Evolutionary conservation across 2,113 vertebrate species (phyloP), one percentile per base, ranked within the genome.

Genomic region (Perca flavescens): DNA sequence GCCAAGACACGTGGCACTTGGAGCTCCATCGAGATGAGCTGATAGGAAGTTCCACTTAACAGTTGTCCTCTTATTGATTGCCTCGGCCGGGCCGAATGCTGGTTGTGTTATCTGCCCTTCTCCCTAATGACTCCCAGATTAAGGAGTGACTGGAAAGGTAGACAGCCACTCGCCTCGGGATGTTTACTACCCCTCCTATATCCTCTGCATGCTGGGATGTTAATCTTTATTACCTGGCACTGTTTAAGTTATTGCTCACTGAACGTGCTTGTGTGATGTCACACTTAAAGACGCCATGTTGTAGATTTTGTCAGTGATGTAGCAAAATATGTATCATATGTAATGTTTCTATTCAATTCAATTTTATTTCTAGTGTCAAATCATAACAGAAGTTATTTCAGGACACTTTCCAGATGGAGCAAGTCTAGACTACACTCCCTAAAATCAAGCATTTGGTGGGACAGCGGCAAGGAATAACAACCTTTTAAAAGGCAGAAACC

Each of bases 1-100:
- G 81, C 54, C 19, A 47, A 85, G 81, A 90, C 91, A 87, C 88
- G 85, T 79, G 84, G 89, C 88, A 75, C 82, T 89, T 22, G 81
- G 82, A 85, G 74, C 69, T 52, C 77, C 85, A 88, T 88, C 47
- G 57, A 91, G 91, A 94, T 93, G 81, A 80, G 77, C 52, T 5
- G 92, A 94, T 92, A 91, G 63, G 19, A 74, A 60, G 56, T 75
- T 60, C 72, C 72, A 67, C 85, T 89, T 65, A 80, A 87, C 83
- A 70, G 76, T 56, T 49, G 73, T 83, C 82, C 69, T 80, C 82
- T 81, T 87, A 85, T 89, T 77, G 36, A 74, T 80, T 74, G 54
- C 47, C 63, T 76, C 36, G 8, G 82, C n/a, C 50, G 46, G 60
- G 40, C 40, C 53, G 12, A 79, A 62, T n/a, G 31, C 66, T 68